Conservation (phyloP, 30 jellyfish, hydroid and myxozoan genomes). For the Cassiopea andromeda region DNA sequence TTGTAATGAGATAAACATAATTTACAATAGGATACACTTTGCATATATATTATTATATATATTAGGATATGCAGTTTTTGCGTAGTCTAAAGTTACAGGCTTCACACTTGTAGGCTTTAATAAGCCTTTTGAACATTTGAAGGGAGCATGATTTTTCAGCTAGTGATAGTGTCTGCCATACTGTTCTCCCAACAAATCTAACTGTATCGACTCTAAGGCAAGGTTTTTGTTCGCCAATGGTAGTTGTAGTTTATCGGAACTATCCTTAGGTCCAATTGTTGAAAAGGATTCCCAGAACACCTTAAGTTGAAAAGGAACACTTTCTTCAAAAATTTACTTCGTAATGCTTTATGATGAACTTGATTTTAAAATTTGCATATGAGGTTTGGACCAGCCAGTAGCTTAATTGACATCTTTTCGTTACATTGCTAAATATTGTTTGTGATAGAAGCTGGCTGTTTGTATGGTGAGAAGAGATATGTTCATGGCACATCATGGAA, state of each 20-base stretch:
- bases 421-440: no score
- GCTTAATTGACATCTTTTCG: no score
- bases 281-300: neutral
- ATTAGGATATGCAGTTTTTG: conserved; percentile 9
- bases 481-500: conserved; percentile 72
- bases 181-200: conserved; percentile 16
- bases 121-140: conserved; percentile 24
- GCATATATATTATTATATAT: neutral
- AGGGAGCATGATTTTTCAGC: conserved; percentile 17
- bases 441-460: conserved; percentile 44
- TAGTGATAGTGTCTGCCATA: conserved; percentile 1
- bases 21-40: neutral
- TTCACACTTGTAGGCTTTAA: conserved; percentile 28
- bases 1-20: neutral
- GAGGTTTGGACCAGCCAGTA: no score
- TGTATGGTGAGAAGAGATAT: conserved; percentile 9
- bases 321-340: no score
- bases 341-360: no score
- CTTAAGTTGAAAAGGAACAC: no score
- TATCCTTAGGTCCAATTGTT: neutral
- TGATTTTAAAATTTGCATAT: no score
- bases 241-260: conserved; percentile 16
- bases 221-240: conserved; percentile 18
- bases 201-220: conserved; percentile 40
- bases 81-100: conserved; percentile 39